Evolutionary conservation across 2,888 invertebrate species (phyloP).

Genomic region (Monopis laevigella): DNA sequence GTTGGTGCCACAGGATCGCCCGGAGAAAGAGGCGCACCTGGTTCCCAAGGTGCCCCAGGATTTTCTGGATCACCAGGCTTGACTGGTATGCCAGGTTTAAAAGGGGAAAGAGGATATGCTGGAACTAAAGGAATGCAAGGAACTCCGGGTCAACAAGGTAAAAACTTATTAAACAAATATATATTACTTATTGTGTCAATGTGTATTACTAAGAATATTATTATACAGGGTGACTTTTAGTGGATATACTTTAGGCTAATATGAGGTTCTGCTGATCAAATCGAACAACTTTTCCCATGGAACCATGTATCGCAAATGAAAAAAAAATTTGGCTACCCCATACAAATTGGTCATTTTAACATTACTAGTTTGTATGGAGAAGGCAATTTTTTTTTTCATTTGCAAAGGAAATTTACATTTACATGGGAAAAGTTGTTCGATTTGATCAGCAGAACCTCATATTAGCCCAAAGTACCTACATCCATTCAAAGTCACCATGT

Average conservation of each 20-base stretch:
- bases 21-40: constrained; percentile 79
- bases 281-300: too few relatives aligned
- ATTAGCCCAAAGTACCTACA: too few relatives aligned
- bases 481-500: too few relatives aligned
- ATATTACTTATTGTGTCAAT: background rate
- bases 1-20: constrained; percentile 76
- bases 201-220: background rate
- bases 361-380: too few relatives aligned
- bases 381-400: background rate
- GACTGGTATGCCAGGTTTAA: constrained; percentile 74
- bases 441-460: too few relatives aligned
- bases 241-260: too few relatives aligned
- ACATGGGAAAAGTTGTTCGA: background rate
- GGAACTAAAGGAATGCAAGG: constrained; percentile 82
- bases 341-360: too few relatives aligned
- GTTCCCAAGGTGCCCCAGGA: constrained; percentile 75
- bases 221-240: too few relatives aligned
- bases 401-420: background rate
- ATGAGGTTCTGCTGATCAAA: too few relatives aligned
- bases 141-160: constrained; percentile 67
- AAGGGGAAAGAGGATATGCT: constrained; percentile 76
- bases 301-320: too few relatives aligned
- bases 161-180: too few relatives aligned
- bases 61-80: constrained; percentile 75
- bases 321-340: too few relatives aligned